Base-by-base conservation (phyloP, 2,888 invertebrate species). In the Monopis laevigella region DNA sequence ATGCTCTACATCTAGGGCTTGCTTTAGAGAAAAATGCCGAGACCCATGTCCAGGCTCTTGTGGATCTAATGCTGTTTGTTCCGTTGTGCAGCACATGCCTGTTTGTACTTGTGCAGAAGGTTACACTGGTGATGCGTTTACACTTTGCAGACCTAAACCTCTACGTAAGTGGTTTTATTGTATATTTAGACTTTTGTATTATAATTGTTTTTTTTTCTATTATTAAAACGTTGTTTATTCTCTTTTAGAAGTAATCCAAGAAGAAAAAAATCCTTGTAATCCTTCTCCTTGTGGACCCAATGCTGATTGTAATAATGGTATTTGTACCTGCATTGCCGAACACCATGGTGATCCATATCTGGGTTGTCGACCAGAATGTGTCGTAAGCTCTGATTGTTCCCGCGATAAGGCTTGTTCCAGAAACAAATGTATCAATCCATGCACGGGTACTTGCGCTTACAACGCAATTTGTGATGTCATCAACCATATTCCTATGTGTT, bases 1-100 rank as follows among this genome's bases (percentile, higher is more conserved):
- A 57, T 92, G 92, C 62, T 63, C 83, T 32, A 82, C 83, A 46
- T 80, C 85, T 46, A 80, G 81, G 56, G 88, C 90, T 26, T 92
- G 92, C 56, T 83, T 89, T 30, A 84, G 85, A 53, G 86, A 88
- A 53, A 86, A 86, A 65, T 90, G 90, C 59, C 78, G 81, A 43
- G 87, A 90, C 65, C 90, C 90, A 30, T 91, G 90, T 55, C 82
- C 81, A 24, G 88, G 88, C 11, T 82, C 86, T 41, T 92, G 90
- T 50, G 88, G 89, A 40, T 64, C 85, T 41, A 65, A 73, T 47
- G 84, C 89, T 35, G 56, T 82, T 44, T 86, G 88, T 55, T 66
- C 70, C 28, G 88, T 91, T 8, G 81, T 86, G 11, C 86, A 87
- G 54, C 92, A 92, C 53, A 86, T 84, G 40, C 90, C 92, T 6